Base-by-base conservation (phyloP, 2,797 vertebrate genomes). In the Furcifer pardalis region DNA sequence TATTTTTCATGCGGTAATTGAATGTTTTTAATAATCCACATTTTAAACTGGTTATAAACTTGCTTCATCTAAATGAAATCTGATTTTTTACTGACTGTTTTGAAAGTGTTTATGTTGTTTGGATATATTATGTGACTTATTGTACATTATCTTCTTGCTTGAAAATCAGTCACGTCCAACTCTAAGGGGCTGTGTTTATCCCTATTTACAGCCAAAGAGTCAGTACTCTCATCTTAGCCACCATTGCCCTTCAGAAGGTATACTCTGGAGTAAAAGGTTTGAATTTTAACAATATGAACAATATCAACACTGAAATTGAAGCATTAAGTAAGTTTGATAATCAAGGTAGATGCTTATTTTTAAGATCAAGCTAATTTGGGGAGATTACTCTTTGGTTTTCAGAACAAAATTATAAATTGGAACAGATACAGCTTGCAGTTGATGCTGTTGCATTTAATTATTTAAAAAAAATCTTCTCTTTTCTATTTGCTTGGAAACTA, bases 401-500 rank as follows among this genome's bases (percentile, higher is more conserved):
- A 87, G 69, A 88, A 88, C n/a, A 78, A 74, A 84, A 88, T 84
- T 66, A 88, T 84, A 77, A 79, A n/a, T 7, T 79, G 1, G 3
- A 12, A 91, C 46, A 75, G 46, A 60, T 89, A 2, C 27, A 89
- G 5, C 66, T 91, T 88, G 35, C 35, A 91, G 91, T 91, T 81
- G 23, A 90, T 85, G 1, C 69, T 69, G 19, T 73, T 91, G 25
- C 52, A 90, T 82, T 86, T 82, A 3, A 82, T 87, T 88, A 82
- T 77, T n/a, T n/a, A n/a, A 32, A 91, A 90, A 74, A 71, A 0
- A 81, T 79, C 12, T 7, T 90, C n/a, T 15, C 84, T 78, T 89
- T 93, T 49, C 81, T 93, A 93, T 92, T 82, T 83, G 75, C 85
- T 30, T 91, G 46, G 72, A 21, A 84, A 89, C 92, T 88, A 91